Evolutionary conservation across 2,113 vertebrate species (phyloP).

Genomic region (Erythrocebus patas): DNA sequence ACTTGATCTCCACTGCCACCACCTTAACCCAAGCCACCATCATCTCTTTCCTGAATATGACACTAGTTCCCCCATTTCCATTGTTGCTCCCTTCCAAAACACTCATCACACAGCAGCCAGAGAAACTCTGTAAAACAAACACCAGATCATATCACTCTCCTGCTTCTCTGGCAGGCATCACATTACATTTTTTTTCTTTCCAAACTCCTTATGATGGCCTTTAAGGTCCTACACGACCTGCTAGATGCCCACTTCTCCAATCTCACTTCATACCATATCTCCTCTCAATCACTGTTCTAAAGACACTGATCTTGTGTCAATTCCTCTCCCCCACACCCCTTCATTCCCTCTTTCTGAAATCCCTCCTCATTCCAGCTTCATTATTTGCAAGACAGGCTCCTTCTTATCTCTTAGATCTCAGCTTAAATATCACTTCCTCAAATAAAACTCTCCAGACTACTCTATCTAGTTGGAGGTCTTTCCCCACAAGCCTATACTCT

Average conservation of each 20-base stretch:
- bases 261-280: not conserved
- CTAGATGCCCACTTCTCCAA: not conserved
- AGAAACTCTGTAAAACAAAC: not conserved
- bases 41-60: not conserved
- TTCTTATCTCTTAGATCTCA: not conserved
- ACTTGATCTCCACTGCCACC: not conserved
- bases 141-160: not conserved
- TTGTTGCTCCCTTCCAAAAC: not conserved
- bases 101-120: not conserved
- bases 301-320: not conserved
- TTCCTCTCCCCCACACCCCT: not conserved
- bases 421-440: slow-evolving; percentile 20
- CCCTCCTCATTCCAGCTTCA: not conserved
- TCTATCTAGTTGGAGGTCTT: not conserved
- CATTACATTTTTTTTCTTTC: not conserved
- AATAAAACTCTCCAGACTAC: not conserved
- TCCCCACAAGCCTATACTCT: not conserved
- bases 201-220: not conserved
- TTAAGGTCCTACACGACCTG: not conserved
- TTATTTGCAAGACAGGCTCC: not conserved
- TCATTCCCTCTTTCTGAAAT: not conserved
- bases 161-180: not conserved
- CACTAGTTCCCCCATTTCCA: not conserved
- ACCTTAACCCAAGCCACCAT: not conserved
- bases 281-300: not conserved